Percentiles rank a stretch among this genome's conserved stretches.
Evolutionary conservation across 2,113 vertebrate genomes (phyloP).

Genomic region (Rhynchomys soricoides): DNA sequence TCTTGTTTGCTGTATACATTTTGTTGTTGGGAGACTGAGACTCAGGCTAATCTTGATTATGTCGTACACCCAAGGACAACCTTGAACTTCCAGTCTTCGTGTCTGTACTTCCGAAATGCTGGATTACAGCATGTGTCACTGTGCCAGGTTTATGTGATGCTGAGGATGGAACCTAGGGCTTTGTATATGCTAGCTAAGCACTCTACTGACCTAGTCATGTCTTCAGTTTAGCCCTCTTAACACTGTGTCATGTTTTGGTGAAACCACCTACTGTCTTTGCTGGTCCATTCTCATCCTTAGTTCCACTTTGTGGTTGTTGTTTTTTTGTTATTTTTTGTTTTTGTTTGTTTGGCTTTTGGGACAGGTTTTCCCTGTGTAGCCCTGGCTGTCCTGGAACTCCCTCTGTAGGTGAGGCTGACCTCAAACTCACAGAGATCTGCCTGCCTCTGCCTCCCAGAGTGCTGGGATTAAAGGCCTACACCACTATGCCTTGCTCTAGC

Average conservation of each 20-base stretch:
- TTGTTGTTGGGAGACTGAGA: not conserved
- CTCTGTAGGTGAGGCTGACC: not conserved
- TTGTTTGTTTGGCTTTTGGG: not conserved
- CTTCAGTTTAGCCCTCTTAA: not conserved
- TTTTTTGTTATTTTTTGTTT: not conserved
- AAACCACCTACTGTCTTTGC: conserved; percentile 36
- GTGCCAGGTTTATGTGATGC: not conserved
- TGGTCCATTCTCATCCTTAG: not conserved
- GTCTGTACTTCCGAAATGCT: not conserved
- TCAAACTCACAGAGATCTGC: not conserved
- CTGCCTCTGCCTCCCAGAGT: not conserved
- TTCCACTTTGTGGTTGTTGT: not conserved
- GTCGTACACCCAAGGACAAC: not conserved
- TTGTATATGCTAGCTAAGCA: not conserved
- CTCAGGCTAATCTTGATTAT: not conserved
- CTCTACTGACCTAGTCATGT: not conserved
- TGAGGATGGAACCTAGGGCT: not conserved
- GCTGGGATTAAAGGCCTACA: not conserved
- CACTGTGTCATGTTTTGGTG: not conserved
- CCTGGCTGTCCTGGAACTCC: not conserved
- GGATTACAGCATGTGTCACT: not conserved
- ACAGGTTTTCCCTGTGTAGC: not conserved
- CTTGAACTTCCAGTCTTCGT: not conserved
- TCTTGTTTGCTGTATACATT: not conserved
- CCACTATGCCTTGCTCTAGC: not conserved